Conservation (phyloP, 2,888 invertebrate genomes). For the Mesochorus sp. region DNA sequence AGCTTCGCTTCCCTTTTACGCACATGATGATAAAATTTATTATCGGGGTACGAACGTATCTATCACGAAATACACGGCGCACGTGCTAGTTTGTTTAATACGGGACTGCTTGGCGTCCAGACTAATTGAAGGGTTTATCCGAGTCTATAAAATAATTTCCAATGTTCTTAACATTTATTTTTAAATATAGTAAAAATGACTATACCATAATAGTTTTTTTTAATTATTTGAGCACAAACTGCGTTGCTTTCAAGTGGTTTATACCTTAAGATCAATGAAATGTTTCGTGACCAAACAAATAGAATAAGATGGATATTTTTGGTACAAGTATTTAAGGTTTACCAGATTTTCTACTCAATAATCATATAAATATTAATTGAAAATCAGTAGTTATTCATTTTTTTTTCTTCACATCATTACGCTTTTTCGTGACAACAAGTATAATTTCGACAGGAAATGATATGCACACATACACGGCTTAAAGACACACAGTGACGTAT, state of each 20-base stretch:
- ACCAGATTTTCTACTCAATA: not conserved
- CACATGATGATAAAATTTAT: slow-evolving; percentile 8
- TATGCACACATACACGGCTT: not conserved
- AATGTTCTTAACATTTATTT: too few species aligned
- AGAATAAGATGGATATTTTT: not conserved
- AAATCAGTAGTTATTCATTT: not conserved
- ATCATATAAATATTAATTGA: not conserved
- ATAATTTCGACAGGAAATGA: slow-evolving; percentile 48
- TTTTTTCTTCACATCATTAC: not conserved
- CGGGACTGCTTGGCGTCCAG: not conserved
- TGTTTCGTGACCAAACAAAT: too few species aligned
- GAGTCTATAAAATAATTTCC: too few species aligned
- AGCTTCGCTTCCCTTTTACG: slow-evolving; percentile 21
- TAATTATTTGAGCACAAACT: too few species aligned
- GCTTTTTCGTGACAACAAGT: not conserved
- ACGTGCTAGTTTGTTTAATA: not conserved
- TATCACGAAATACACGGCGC: not conserved
- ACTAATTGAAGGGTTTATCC: not conserved
- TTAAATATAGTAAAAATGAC: too few species aligned
- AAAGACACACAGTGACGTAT: slow-evolving; percentile 38
- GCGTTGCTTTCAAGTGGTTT: too few species aligned
- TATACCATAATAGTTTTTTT: too few species aligned
- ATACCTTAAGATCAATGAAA: too few species aligned
- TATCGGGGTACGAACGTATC: slow-evolving; percentile 13
- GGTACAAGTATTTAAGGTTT: not conserved